These are phyloP conservation scores for Rhinolophus sinicus DNA, from an alignment of 2,113 vertebrate genomes.

Conservation along the genomic window DNA sequence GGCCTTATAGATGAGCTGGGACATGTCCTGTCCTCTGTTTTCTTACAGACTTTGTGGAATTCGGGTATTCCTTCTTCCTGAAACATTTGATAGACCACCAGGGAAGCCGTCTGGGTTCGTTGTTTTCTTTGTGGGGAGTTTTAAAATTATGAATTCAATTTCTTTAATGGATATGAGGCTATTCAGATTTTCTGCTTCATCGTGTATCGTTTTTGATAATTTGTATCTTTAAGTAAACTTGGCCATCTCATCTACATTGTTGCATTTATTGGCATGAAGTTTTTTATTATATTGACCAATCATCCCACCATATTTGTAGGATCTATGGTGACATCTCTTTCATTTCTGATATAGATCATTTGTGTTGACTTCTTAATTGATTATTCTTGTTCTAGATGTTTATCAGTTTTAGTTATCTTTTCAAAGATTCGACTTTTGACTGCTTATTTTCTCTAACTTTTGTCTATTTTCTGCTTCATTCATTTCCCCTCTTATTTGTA, in stretches of 20 bases:
- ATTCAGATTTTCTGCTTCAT: not conserved
- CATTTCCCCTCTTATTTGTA: not conserved
- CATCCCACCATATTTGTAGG: not conserved
- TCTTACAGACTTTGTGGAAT: not conserved
- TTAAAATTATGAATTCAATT: not conserved
- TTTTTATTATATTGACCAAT: not conserved
- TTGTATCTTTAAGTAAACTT: not conserved
- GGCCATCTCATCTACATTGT: not conserved
- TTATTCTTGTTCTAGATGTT: not conserved
- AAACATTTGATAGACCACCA: no score
- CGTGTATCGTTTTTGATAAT: not conserved
- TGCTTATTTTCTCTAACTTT: not conserved
- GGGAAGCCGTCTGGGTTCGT: not conserved
- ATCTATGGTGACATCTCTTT: not conserved
- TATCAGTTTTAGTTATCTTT: not conserved
- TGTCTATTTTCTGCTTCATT: not conserved
- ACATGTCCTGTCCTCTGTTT: not conserved
- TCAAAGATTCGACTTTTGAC: not conserved
- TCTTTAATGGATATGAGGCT: not conserved
- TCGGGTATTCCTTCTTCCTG: not conserved
- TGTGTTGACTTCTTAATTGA: not conserved
- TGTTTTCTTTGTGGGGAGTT: not conserved
- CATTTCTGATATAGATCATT: not conserved
- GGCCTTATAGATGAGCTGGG: not conserved
- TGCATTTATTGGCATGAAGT: not conserved